Percentiles rank a stretch among this genome's conserved stretches.
Conservation (phyloP, 2,113 vertebrate genomes). For the Proterorhinus semilunaris region DNA sequence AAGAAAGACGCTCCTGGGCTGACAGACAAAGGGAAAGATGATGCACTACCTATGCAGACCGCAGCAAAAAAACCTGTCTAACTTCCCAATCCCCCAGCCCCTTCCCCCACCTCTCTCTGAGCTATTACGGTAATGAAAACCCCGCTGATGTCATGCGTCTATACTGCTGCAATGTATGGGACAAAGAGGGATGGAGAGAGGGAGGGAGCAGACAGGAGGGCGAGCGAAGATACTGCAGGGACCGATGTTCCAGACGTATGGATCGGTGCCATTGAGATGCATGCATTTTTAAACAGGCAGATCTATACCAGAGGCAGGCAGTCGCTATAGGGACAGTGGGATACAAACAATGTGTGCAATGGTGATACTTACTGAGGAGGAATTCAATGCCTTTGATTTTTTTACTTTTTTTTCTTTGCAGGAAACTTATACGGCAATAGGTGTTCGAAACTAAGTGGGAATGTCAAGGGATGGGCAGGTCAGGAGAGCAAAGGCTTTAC, state of each 20-base stretch:
- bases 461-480: neutral
- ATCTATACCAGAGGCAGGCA: neutral
- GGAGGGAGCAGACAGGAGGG: neutral
- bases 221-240: neutral
- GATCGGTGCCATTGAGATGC: neutral
- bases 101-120: neutral
- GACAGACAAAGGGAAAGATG: constrained; percentile 58
- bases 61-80: constrained; percentile 43
- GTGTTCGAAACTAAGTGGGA: neutral
- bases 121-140: constrained; percentile 67
- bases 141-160: constrained; percentile 64
- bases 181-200: constrained; percentile 56
- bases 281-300: neutral
- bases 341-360: neutral
- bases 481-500: neutral
- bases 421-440: neutral
- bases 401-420: neutral
- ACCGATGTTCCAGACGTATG: neutral
- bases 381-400: neutral
- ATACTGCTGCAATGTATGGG: constrained; percentile 56
- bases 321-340: neutral
- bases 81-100: constrained; percentile 28
- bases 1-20: constrained; percentile 22
- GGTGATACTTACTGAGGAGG: neutral
- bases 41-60: constrained; percentile 55